Evolutionary conservation across 2,888 invertebrate species (phyloP).

Genomic region (Erebia ligea): DNA sequence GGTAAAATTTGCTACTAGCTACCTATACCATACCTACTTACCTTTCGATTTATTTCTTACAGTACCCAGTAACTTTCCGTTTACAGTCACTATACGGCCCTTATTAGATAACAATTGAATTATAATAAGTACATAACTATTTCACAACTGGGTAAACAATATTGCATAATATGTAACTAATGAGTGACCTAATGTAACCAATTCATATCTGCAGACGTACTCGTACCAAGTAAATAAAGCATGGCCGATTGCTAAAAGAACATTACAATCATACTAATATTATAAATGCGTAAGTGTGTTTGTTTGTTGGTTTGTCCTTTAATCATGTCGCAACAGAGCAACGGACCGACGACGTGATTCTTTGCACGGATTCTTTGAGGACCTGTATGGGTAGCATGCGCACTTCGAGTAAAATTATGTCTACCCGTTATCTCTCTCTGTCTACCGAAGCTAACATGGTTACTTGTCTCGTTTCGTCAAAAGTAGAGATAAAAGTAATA

Average conservation of each 20-base stretch:
- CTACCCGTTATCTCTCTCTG: too few relatives aligned
- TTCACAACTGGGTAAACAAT: slow-evolving; percentile 5
- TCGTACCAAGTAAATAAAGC: background rate
- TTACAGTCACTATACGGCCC: background rate
- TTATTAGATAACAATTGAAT: background rate
- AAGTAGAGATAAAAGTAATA: too few relatives aligned
- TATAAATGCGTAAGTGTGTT: background rate
- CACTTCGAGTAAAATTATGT: too few relatives aligned
- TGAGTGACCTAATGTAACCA: slow-evolving; percentile 6
- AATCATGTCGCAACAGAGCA: too few relatives aligned
- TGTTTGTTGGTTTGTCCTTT: too few relatives aligned
- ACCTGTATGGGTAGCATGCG: too few relatives aligned
- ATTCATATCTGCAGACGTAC: background rate
- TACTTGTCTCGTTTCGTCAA: too few relatives aligned
- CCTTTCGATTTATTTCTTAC: background rate
- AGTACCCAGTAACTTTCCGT: background rate
- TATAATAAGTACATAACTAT: background rate
- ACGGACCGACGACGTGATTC: too few relatives aligned
- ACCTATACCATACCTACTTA: background rate
- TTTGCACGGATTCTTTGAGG: too few relatives aligned
- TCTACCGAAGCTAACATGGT: too few relatives aligned
- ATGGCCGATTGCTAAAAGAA: background rate
- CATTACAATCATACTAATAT: background rate
- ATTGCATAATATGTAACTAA: background rate
- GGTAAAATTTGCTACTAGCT: background rate